These are phyloP conservation scores for Phylloscopus trochilus DNA, from an alignment of 2,113 vertebrate species.

Conservation along the genomic window DNA sequence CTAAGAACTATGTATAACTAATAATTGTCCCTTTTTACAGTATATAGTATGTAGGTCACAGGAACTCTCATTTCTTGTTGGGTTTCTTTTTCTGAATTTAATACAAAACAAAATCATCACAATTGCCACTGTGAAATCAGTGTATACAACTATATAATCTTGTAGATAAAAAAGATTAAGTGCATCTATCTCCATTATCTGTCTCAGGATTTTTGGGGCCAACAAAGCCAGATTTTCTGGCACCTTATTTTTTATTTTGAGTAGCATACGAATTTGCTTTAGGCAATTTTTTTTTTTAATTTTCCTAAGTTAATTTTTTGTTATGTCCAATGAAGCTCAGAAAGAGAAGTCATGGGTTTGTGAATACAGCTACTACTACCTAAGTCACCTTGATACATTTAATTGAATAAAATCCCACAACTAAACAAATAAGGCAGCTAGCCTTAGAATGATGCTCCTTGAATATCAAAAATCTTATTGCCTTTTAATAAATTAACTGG, in stretches of 20 bases:
- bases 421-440: background rate
- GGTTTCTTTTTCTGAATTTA: background rate
- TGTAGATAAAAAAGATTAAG: background rate
- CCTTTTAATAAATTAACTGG: background rate
- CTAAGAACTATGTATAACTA: background rate
- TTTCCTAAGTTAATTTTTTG: background rate
- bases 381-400: background rate
- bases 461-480: background rate
- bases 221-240: background rate
- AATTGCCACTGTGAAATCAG: background rate
- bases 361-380: background rate
- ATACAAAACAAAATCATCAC: background rate
- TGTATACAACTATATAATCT: background rate
- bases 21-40: background rate
- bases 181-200: background rate
- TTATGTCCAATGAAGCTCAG: background rate
- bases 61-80: background rate
- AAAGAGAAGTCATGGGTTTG: background rate
- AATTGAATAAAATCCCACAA: background rate
- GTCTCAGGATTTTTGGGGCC: background rate
- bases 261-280: background rate
- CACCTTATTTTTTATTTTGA: background rate
- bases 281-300: background rate
- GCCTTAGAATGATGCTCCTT: background rate
- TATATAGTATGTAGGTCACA: background rate